phyloP scores from a whole-genome alignment of 2,113 vertebrate genomes.

The Patagioenas fasciata region DNA sequence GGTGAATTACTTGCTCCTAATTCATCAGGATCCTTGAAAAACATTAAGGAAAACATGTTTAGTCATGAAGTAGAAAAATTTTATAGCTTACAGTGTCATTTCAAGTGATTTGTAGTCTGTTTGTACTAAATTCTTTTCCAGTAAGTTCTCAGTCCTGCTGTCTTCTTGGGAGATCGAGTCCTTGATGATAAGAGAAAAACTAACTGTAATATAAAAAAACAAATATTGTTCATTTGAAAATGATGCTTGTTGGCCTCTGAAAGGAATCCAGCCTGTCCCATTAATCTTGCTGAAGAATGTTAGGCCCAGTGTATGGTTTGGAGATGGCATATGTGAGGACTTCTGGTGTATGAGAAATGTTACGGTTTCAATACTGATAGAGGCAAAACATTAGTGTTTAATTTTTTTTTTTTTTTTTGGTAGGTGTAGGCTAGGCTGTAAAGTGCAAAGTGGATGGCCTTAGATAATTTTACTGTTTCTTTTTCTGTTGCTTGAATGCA shows the following conservation, averaged over 20 bases:
- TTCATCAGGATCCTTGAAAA: background rate
- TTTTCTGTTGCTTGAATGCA: background rate
- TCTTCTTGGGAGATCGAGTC: background rate
- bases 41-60: background rate
- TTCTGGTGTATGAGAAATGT: background rate
- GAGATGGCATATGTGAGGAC: background rate
- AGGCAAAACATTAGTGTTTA: background rate
- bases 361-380: background rate
- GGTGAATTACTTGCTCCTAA: background rate
- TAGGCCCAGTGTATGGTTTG: background rate
- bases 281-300: background rate
- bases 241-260: rapidly evolving
- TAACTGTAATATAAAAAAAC: background rate
- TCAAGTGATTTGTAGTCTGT: background rate
- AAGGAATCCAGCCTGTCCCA: background rate
- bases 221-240: background rate
- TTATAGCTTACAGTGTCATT: background rate
- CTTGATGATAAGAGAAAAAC: background rate
- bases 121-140: background rate
- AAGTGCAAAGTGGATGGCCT: background rate
- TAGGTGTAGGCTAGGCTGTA: background rate
- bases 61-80: background rate
- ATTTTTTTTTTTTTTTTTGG: background rate
- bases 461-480: background rate
- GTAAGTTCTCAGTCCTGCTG: background rate